Evolutionary conservation across 2,113 vertebrate species (phyloP).

Genomic region (Lamprologus sp.): DNA sequence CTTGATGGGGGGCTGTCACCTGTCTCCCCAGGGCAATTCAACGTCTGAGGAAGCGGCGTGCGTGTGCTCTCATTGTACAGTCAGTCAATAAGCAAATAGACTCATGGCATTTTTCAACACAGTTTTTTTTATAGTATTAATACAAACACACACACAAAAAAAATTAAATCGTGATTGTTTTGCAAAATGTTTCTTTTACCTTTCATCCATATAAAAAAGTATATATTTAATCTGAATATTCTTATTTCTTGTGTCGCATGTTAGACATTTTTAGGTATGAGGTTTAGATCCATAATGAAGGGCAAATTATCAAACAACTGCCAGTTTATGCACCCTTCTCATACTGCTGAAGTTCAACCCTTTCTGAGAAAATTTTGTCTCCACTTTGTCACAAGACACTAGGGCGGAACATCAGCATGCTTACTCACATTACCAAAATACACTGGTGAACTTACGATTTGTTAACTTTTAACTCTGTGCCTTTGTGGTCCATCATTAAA

Average conservation of each 20-base stretch:
- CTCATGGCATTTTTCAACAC: neutral
- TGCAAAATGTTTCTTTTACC: neutral
- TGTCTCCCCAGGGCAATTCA: conserved; percentile 46
- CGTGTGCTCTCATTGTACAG: neutral
- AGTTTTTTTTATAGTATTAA: neutral
- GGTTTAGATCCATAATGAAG: neutral
- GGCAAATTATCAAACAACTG: neutral
- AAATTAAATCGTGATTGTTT: neutral
- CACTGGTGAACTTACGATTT: neutral
- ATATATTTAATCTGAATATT: neutral
- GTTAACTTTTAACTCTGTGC: neutral
- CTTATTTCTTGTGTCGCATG: neutral
- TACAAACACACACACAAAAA: neutral
- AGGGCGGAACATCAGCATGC: neutral
- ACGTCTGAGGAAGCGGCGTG: conserved; percentile 25
- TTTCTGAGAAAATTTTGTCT: neutral
- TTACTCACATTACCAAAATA: neutral
- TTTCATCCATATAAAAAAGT: neutral
- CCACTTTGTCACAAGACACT: neutral
- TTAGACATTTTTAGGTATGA: neutral
- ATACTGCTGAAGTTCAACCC: neutral
- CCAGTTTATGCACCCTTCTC: neutral
- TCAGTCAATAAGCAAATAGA: neutral
- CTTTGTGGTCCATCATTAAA: neutral
- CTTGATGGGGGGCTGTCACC: conserved; percentile 63